phyloP scores from a whole-genome alignment of 2,113 vertebrate genomes.

The Astatoreochromis straeleni region DNA sequence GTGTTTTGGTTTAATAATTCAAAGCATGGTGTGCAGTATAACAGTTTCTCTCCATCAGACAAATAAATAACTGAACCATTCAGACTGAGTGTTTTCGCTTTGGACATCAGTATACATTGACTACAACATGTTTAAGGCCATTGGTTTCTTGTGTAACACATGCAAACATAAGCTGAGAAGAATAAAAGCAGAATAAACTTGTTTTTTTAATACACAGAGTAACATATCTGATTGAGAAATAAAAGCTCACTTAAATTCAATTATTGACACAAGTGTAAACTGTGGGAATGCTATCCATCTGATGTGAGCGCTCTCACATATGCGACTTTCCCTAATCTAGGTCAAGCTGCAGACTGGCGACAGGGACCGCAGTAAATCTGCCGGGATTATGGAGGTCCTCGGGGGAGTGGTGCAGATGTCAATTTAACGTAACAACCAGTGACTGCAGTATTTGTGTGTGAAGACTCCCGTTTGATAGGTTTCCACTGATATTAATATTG shows the following conservation, averaged over 20 bases:
- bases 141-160: slow-evolving; percentile 59
- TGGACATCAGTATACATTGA: slow-evolving; percentile 53
- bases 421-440: not conserved
- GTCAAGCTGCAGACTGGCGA: slow-evolving; percentile 48
- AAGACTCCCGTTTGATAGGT: not conserved
- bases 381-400: slow-evolving; percentile 48
- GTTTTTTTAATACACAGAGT: not conserved
- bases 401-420: not conserved
- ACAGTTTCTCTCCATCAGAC: slow-evolving; percentile 7
- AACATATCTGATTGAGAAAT: not conserved
- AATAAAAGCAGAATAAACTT: not conserved
- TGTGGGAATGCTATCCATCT: slow-evolving; percentile 24
- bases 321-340: slow-evolving; percentile 52
- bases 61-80: not conserved
- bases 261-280: not conserved
- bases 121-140: slow-evolving; percentile 71
- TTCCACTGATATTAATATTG: not conserved
- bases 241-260: not conserved
- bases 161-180: slow-evolving; percentile 40
- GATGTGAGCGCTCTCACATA: not conserved
- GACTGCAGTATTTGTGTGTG: not conserved
- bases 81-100: slow-evolving; percentile 17
- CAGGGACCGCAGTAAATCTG: slow-evolving; percentile 42
- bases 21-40: not conserved
- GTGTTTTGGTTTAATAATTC: slow-evolving; percentile 19